These are phyloP conservation scores for Drosophila cardini DNA, from an alignment of 1,140 invertebrate species.

Conservation along the genomic window DNA sequence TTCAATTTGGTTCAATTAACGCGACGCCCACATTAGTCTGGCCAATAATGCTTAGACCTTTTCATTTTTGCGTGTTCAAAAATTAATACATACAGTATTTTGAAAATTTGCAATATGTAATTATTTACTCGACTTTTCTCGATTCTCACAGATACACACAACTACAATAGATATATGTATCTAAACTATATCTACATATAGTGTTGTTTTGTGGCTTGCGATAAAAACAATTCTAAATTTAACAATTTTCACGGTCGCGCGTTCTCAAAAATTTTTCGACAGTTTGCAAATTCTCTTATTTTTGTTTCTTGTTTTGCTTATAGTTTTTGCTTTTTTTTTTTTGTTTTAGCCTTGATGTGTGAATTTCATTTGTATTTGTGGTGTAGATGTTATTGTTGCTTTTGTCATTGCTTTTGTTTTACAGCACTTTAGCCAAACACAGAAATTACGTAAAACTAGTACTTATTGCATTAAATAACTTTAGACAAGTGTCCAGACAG, in stretches of 20 bases:
- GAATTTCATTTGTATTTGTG: slow-evolving; percentile 14
- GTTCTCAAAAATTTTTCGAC: slow-evolving; percentile 58
- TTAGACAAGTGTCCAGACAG: slow-evolving; percentile 24
- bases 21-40: slow-evolving; percentile 55
- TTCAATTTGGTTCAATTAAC: slow-evolving; percentile 44
- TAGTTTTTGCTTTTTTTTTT: slow-evolving; percentile 10
- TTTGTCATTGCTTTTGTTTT: slow-evolving; percentile 17
- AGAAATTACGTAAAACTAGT: slow-evolving; percentile 48
- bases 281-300: slow-evolving; percentile 48
- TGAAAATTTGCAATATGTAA: slow-evolving; percentile 9
- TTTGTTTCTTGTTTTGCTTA: slow-evolving; percentile 33
- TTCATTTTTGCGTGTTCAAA: slow-evolving; percentile 56
- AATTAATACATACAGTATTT: not conserved
- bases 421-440: slow-evolving; percentile 39
- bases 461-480: slow-evolving; percentile 45
- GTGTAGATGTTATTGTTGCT: slow-evolving; percentile 15
- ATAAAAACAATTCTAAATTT: slow-evolving; percentile 70
- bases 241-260: slow-evolving; percentile 68
- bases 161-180: slow-evolving; percentile 16
- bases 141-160: slow-evolving; percentile 7
- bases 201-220: slow-evolving; percentile 11
- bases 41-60: slow-evolving; percentile 28
- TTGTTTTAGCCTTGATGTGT: slow-evolving; percentile 34
- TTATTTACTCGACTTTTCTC: slow-evolving; percentile 14
- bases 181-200: slow-evolving; percentile 17